Base-by-base conservation (phyloP, 2,797 vertebrate genomes). In the Scyliorhinus canicula region DNA sequence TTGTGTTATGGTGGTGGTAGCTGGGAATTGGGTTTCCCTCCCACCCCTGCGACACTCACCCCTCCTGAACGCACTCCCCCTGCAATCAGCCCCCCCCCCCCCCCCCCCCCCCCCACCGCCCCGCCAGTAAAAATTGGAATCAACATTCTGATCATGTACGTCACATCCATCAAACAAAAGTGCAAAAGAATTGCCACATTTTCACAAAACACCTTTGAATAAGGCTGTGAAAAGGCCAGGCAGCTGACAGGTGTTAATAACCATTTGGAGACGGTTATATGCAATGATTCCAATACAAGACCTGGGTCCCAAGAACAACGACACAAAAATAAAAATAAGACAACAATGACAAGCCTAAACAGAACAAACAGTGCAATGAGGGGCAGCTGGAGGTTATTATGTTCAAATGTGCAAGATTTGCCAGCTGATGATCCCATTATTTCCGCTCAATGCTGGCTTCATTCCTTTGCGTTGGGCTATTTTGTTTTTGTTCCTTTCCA, bases 381-480 rank as follows among this genome's bases (percentile, higher is more conserved):
- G 40, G 55, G n/a, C 55, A 90, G 19, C 57, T 90, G 86, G 55
- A 11, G n/a, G 35, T 40, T 60, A 86, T 86, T 86, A 35, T 35
- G 31, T 86, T 86, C 26, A 90, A 40, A 90, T 63, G 86, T 90
- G 31, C 55, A 90, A 63, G 86, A 8, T 24, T 40, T 7, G 16
- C 55, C 40, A 8, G 55, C 86, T 90, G 57, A 24, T 86, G 86
- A 63, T 90, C n/a, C 86, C 86, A 90, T 90, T 90, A 63, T 88
- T 57, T 88, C 52, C 14, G 31, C 52, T 88, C 85, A 57, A 55
- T 88, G 19, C 55, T 24, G 55, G 7, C 40, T 90, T 63, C 35
- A 63, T 90, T 90, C 86, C 14, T 63, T 90, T n/a, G 26, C n/a
- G 55, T 90, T 55, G 19, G n/a, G 57, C 40, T 90, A 60, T 90